Evolutionary conservation across 2,888 invertebrate genomes (phyloP), one percentile per base, ranked within the genome.

Genomic region (Glyphotaelius pellucidus): DNA sequence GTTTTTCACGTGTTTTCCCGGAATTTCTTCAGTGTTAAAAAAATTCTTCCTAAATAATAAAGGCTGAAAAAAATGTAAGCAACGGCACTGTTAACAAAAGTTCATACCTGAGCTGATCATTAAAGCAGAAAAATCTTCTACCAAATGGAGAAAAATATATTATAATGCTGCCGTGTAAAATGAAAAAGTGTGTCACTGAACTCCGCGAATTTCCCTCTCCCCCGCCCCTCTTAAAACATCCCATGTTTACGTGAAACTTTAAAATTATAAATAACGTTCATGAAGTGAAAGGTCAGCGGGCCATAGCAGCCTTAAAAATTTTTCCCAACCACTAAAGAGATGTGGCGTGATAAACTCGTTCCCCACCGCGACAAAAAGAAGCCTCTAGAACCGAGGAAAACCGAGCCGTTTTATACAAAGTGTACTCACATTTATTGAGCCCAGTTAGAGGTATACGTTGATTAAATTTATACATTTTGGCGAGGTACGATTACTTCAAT

Each of bases 321-420:
- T 87, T 87, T 47, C 87, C 30, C 47, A 30, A 87, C 47, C 83
- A 83, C 83, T 35, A n/a, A 11, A 32, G 32, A 32, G 31, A 52
- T 67, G 87, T 87, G 87, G 87, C 87, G 87, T 87, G 87, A 87
- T 87, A 52, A 87, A 87, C 87, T 52, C 87, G 87, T 52, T 87
- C 85, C 47, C 19, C 87, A 52, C 87, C 31, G 87, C 31, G 84
- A 31, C 25, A 67, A 31, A 47, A 19, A n/a, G 15, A 87, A 30
- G 30, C 87, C 15, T 11, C 52, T 52, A 9, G 87, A 4, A 15
- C 67, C 47, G 52, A 30, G 87, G 42, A 87, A 87, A 87, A 52
- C 52, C 31, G 52, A 87, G 67, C 19, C 87, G 31, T 32, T 30
- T n/a, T 19, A 31, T 31, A 19, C 42, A 87, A 87, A 87, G 87